A percentile compares a stretch with the other conserved stretches of the same genome.
Conservation (phyloP, 2,797 vertebrate genomes). For the Peromyscus aztecus region DNA sequence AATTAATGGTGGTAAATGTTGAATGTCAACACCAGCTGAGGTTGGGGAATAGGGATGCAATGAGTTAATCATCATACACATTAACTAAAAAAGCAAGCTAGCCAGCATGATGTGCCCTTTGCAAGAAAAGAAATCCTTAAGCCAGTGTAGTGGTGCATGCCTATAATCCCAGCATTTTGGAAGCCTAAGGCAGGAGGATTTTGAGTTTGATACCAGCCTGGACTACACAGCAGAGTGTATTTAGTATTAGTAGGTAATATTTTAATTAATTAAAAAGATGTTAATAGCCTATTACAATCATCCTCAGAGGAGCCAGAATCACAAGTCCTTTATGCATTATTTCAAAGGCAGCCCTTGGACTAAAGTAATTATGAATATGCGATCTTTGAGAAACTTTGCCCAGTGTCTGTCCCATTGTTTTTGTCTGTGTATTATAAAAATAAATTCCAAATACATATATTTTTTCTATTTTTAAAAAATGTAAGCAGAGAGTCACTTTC, state of each 20-base stretch:
- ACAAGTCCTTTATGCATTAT: not conserved
- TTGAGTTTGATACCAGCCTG: not conserved
- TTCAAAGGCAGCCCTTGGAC: not conserved
- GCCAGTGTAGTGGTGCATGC: not conserved
- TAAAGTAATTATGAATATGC: not conserved
- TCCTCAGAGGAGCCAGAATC: not conserved
- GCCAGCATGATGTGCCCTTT: not conserved
- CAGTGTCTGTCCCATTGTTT: conserved; percentile 16
- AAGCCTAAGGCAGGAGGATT: not conserved
- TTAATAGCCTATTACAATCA: not conserved
- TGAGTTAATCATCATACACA: not conserved
- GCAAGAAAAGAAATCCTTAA: conserved; percentile 42
- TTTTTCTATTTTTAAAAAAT: not conserved
- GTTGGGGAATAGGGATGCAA: not conserved
- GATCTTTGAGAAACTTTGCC: conserved; percentile 30
- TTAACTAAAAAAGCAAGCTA: conserved; percentile 30
- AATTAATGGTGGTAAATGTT: not conserved
- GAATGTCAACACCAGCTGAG: not conserved
- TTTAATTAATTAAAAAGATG: conserved; percentile 31
- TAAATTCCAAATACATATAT: not conserved
- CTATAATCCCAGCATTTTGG: not conserved
- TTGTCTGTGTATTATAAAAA: conserved; percentile 36
- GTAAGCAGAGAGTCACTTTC: conserved; percentile 9
- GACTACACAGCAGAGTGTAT: not conserved
- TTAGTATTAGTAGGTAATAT: conserved; percentile 37